These are phyloP conservation scores for Pollimyrus isidori DNA, from an alignment of 2,113 vertebrate species.

Conservation along the genomic window DNA sequence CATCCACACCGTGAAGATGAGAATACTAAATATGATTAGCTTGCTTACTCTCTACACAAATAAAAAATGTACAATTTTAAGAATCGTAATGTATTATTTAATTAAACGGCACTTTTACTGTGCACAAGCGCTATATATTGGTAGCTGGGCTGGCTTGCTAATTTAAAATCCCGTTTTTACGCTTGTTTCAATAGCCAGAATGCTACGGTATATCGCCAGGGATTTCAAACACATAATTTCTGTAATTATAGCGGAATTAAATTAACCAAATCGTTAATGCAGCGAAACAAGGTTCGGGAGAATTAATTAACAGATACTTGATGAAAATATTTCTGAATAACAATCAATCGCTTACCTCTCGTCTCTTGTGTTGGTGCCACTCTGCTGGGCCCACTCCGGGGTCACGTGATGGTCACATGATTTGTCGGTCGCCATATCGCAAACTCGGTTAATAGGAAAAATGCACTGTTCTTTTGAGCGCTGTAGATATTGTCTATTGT, in stretches of 20 bases:
- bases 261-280: neutral
- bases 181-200: neutral
- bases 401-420: slow-evolving; percentile 68
- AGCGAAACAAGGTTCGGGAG: neutral
- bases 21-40: neutral
- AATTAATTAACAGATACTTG: slow-evolving; percentile 24
- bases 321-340: slow-evolving; percentile 13
- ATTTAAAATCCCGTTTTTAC: slow-evolving; percentile 13
- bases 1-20: neutral
- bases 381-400: slow-evolving; percentile 53
- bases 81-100: neutral
- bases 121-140: neutral
- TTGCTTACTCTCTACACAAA: neutral
- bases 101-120: neutral
- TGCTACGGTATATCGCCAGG: neutral
- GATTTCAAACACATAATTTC: neutral
- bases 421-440: slow-evolving; percentile 6
- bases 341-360: slow-evolving; percentile 32
- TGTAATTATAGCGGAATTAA: neutral
- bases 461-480: neutral
- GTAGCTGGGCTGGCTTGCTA: slow-evolving; percentile 9
- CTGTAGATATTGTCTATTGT: neutral
- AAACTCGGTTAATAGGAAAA: neutral
- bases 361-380: slow-evolving; percentile 26
- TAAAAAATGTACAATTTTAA: neutral